These are phyloP conservation scores for Gallirallus australis DNA, from an alignment of 2,797 vertebrate species.

Conservation along the genomic window DNA sequence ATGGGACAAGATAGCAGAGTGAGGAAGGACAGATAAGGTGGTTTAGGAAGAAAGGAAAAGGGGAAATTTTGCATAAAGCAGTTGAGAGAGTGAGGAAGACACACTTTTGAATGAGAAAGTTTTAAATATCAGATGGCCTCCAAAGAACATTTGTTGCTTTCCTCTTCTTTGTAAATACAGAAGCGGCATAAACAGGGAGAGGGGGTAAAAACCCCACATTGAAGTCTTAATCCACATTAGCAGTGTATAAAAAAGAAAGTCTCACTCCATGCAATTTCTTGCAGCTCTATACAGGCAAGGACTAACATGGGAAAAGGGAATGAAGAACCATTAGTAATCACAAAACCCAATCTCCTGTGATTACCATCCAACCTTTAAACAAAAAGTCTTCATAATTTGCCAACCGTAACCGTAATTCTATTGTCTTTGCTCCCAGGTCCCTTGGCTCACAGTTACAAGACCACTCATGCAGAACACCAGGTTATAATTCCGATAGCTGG, in stretches of 20 bases:
- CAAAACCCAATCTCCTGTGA: constrained; percentile 41
- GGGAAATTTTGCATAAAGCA: neutral
- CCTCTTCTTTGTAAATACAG: neutral
- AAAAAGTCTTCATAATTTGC: constrained; percentile 45
- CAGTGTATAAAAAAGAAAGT: neutral
- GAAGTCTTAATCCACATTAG: neutral
- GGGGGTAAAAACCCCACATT: neutral
- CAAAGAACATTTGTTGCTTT: neutral
- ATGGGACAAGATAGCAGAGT: constrained; percentile 37
- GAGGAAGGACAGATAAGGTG: constrained; percentile 52
- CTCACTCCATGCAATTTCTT: neutral
- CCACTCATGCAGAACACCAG: constrained; percentile 46
- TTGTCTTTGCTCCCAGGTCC: constrained; percentile 49
- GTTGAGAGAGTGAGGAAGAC: neutral
- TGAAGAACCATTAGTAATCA: constrained; percentile 39
- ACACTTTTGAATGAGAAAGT: neutral
- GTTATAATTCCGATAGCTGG: constrained; percentile 45
- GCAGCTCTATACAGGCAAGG: neutral
- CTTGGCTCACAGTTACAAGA: constrained; percentile 22
- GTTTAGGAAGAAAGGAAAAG: constrained; percentile 19
- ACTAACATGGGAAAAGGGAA: constrained; percentile 17
- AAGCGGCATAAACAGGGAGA: neutral
- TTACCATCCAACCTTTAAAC: constrained; percentile 52
- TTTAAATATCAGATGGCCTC: constrained; percentile 3
- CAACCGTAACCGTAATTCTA: constrained; percentile 42